These are phyloP conservation scores for Rhinoraja longicauda DNA, from an alignment of 2,797 vertebrate species.

Conservation along the genomic window DNA sequence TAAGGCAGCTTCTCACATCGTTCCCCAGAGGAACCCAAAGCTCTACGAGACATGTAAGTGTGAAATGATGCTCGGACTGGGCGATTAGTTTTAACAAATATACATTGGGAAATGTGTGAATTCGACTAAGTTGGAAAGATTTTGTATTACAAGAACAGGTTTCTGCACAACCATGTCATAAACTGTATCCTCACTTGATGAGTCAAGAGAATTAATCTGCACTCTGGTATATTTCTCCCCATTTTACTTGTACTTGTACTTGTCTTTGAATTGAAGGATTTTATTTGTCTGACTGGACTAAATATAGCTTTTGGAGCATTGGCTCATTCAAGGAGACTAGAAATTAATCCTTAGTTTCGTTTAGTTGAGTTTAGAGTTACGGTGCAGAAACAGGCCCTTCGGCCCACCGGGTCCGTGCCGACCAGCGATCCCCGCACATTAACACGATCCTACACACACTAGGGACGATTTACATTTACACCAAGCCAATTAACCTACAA, in stretches of 20 bases:
- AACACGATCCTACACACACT: no score
- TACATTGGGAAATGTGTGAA: slow-evolving; percentile 9
- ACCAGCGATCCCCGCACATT: no score
- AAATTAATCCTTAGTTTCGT: not conserved
- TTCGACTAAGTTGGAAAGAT: not conserved
- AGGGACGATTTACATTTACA: no score
- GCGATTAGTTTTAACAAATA: not conserved
- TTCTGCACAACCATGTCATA: not conserved
- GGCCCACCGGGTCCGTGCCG: no score
- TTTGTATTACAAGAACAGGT: not conserved
- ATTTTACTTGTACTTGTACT: no score
- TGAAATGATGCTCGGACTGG: not conserved
- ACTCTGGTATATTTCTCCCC: no score
- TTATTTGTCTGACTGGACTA: not conserved
- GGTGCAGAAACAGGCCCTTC: no score
- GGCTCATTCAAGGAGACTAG: not conserved
- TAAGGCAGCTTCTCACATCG: not conserved
- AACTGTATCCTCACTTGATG: not conserved
- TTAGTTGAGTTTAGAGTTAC: no score
- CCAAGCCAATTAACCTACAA: no score
- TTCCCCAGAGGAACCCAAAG: no score
- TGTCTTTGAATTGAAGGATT: not conserved
- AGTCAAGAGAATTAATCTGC: no score
- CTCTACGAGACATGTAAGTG: not conserved
- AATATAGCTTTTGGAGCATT: not conserved